Conservation (phyloP, 1,140 invertebrate genomes). For the Limonius californicus region DNA sequence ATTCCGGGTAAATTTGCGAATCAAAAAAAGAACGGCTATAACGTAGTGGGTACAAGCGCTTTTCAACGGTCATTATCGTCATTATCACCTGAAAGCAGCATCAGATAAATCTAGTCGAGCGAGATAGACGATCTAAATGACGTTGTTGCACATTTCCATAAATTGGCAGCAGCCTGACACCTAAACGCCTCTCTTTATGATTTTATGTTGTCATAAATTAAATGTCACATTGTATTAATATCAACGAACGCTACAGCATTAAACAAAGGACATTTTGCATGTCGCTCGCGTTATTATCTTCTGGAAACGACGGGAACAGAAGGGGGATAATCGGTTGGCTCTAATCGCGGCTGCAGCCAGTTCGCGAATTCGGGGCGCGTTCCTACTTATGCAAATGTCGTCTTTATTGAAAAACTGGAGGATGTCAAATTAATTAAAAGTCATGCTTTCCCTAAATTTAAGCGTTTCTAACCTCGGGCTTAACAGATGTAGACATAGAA, state of each 20-base stretch:
- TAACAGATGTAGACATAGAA: conserved; percentile 13
- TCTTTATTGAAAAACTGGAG: conserved; percentile 6
- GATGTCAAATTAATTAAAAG: conserved; percentile 14
- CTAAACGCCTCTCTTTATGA: conserved; percentile 24
- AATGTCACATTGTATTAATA: conserved; percentile 35
- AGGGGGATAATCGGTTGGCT: conserved; percentile 5
- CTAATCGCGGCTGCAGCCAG: conserved; percentile 1
- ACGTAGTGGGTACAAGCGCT: background rate
- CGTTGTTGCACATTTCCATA: conserved; percentile 7
- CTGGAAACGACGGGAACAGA: background rate
- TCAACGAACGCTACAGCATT: conserved; percentile 14
- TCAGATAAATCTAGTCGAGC: background rate
- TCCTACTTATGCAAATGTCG: conserved; percentile 11
- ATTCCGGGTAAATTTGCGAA: too few species aligned
- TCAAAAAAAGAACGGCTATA: background rate
- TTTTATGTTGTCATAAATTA: conserved; percentile 33
- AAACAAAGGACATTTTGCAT: conserved; percentile 14
- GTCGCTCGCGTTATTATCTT: conserved; percentile 12
- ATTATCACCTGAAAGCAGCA: background rate
- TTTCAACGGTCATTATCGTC: background rate
- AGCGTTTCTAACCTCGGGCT: conserved; percentile 5
- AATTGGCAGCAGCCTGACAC: conserved; percentile 3
- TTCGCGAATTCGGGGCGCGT: conserved; percentile 8
- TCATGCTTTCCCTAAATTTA: conserved; percentile 9
- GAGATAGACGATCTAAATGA: background rate